Conservation (phyloP, 2,113 vertebrate genomes). For the Enhydra lutris region DNA sequence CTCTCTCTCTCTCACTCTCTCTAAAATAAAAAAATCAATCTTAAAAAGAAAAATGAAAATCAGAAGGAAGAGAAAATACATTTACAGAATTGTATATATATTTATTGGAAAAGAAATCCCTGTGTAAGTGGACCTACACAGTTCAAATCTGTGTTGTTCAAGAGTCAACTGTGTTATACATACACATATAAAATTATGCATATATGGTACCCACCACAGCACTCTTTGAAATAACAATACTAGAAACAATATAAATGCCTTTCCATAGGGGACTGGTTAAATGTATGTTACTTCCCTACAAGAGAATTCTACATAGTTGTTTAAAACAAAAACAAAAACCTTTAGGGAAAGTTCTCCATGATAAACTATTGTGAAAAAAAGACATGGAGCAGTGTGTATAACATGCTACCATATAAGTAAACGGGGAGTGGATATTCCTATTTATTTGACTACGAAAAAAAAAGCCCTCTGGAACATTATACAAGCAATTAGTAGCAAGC, state of each 20-base stretch:
- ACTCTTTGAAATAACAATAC: neutral
- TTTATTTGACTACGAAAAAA: slow-evolving; percentile 16
- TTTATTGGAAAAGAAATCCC: neutral
- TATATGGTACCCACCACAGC: neutral
- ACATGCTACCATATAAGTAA: neutral
- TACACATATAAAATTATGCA: neutral
- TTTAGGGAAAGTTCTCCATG: neutral
- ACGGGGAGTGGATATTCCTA: neutral
- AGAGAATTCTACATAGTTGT: neutral
- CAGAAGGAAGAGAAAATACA: neutral
- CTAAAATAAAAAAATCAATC: neutral
- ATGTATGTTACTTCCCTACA: neutral
- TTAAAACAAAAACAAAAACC: neutral
- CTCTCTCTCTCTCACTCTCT: neutral
- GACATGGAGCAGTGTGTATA: neutral
- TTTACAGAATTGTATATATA: neutral
- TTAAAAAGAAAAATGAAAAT: neutral
- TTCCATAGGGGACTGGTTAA: neutral
- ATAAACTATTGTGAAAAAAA: neutral
- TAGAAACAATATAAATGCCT: neutral
- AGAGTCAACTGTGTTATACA: neutral
- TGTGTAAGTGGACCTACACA: neutral
- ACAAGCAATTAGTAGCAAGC: slow-evolving; percentile 18
- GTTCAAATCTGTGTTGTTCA: neutral
- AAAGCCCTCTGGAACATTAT: neutral